These are phyloP conservation scores for Amphipyra berbera DNA, from an alignment of 2,888 invertebrate genomes.

Conservation along the genomic window DNA sequence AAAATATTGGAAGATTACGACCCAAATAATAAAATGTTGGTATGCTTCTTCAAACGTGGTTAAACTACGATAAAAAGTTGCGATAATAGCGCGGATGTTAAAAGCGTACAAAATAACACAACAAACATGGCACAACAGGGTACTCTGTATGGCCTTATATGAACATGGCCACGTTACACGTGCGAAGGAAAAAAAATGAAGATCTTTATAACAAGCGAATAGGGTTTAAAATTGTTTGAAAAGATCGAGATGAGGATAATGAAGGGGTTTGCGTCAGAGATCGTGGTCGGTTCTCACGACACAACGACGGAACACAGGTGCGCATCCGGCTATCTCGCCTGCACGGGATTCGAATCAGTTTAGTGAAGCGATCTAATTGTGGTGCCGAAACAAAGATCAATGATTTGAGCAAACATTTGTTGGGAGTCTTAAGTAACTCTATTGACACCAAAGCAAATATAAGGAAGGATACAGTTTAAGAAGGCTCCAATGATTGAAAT, in stretches of 20 bases:
- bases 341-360: conserved; percentile 77
- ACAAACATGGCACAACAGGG: conserved; percentile 77
- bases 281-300: conserved; percentile 83
- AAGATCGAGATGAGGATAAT: conserved; percentile 49
- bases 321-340: conserved; percentile 86
- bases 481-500: not conserved
- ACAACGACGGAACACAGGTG: conserved; percentile 79
- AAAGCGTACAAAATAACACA: conserved; percentile 87
- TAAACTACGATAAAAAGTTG: conserved; percentile 78
- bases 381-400: conserved; percentile 69
- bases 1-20: not conserved
- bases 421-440: conserved; percentile 17
- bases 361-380: conserved; percentile 77
- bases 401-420: conserved; percentile 44
- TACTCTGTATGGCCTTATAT: conserved; percentile 76
- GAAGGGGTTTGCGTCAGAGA: conserved; percentile 65
- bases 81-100: conserved; percentile 86
- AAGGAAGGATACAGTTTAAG: conserved; percentile 6
- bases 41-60: conserved; percentile 60
- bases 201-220: conserved; percentile 26
- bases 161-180: conserved; percentile 56
- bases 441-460: not conserved
- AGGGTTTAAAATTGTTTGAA: conserved; percentile 51
- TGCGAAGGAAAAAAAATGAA: conserved; percentile 23
- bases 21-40: conserved; percentile 5